Base-by-base conservation (phyloP, 1,140 invertebrate genomes). In the Dinoponera quadriceps region DNA sequence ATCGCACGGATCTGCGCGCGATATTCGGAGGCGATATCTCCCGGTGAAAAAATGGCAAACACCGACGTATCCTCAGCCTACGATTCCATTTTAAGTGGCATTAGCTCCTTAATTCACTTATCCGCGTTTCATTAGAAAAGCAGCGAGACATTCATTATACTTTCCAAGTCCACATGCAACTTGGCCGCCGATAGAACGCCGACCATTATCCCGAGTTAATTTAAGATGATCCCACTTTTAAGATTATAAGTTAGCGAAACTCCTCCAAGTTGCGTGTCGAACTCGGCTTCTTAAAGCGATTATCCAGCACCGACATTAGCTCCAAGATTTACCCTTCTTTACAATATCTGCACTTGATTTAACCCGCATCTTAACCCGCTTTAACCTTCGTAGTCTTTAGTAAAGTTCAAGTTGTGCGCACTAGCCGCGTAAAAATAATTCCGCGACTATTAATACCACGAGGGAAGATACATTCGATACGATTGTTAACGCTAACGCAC, bases 221-320 rank as follows among this genome's bases (percentile, higher is more conserved):
- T 82, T 60, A 73, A 78, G 14, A 51, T 48, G 66, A 82, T 82
- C 27, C 55, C 44, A 60, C 44, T 73, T 73, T 69, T 78, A 57
- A 78, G 75, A 80, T 80, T 57, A 71, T 71, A 80, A 80, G 51
- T 80, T 80, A 38, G 33, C 38, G 75, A 80, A 80, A 80, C 51
- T 80, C 65, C 33, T 71, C 51, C 7, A 59, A 80, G 29, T 80
- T 71, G 51, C 65, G 51, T 78, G 75, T 80, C 54, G 51, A 57
- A 71, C 25, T 71, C 51, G 33, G 65, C 18, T 7, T 48, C 25
- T 80, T 57, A 44, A 59, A 80, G 29, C n/a, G 33, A 80, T 80
- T 80, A 80, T 71, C 33, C 51, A n/a, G 22, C 65, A 18, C 51
- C 33, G 51, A 48, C 51, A 57, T 27, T 69, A 18, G 7, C 65